Conservation (phyloP, 1,140 invertebrate species). For the Aphaenogaster rudis region DNA sequence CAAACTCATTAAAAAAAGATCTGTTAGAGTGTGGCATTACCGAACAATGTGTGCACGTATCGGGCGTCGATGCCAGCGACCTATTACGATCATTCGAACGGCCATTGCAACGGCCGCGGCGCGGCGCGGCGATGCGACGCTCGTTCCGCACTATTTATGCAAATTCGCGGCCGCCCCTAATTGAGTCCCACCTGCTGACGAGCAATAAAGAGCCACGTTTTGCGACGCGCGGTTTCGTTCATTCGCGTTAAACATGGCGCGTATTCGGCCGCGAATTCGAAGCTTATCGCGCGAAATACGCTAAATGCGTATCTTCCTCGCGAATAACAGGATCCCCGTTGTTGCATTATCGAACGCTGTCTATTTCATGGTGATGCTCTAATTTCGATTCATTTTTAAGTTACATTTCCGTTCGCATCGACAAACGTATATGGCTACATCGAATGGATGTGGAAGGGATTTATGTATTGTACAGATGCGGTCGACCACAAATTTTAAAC, state of each 20-base stretch:
- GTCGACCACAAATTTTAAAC: conserved; percentile 57
- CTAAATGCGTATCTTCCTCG: conserved; percentile 6
- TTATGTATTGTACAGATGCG: conserved; percentile 33
- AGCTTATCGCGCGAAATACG: conserved; percentile 20
- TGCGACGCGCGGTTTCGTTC: conserved; percentile 61
- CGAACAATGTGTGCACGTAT: not conserved
- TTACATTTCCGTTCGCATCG: conserved; percentile 14
- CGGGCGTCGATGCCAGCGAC: conserved; percentile 8
- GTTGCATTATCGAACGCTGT: not conserved
- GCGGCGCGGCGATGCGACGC: conserved; percentile 18
- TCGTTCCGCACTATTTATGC: conserved; percentile 77
- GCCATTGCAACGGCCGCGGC: conserved; percentile 26
- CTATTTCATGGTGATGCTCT: conserved; percentile 24
- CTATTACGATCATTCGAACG: conserved; percentile 44
- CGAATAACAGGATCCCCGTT: not conserved
- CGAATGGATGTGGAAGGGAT: conserved; percentile 8
- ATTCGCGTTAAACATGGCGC: conserved; percentile 55
- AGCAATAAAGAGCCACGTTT: conserved; percentile 68
- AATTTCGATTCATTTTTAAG: conserved; percentile 38
- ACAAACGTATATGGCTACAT: not conserved
- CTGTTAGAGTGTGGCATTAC: not conserved
- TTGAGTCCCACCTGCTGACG: conserved; percentile 72
- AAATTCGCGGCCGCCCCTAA: conserved; percentile 76
- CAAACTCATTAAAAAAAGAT: not conserved
- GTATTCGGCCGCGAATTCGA: not conserved